A percentile compares a stretch with the other conserved stretches of the same genome.
These are phyloP conservation scores for Acrobasis repandana DNA, from an alignment of 2,888 invertebrate genomes.

Conservation along the genomic window DNA sequence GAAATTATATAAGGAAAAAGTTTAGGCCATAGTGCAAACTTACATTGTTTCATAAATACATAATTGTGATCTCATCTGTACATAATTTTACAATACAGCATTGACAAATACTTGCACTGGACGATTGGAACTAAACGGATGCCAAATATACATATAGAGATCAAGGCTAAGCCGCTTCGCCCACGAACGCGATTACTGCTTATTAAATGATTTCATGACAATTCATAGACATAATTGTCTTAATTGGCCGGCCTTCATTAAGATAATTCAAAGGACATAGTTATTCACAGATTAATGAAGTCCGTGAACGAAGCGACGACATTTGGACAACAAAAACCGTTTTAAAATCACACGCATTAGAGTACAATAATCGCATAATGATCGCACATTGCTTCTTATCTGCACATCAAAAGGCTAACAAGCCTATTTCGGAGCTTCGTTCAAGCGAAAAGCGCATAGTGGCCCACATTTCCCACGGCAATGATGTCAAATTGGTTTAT, in stretches of 20 bases:
- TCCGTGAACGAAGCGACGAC: background rate
- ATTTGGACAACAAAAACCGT: background rate
- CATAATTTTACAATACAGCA: background rate
- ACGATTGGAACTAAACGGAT: slow-evolving; percentile 16
- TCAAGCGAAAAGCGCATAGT: slow-evolving; percentile 32
- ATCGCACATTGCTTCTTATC: slow-evolving; percentile 22
- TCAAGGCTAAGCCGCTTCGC: slow-evolving; percentile 57
- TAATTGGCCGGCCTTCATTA: slow-evolving; percentile 51
- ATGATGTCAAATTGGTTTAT: slow-evolving; percentile 75
- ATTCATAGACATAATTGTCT: slow-evolving; percentile 49
- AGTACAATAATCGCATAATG: slow-evolving; percentile 16
- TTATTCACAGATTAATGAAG: background rate
- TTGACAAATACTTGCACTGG: slow-evolving; percentile 3
- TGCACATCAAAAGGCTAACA: slow-evolving; percentile 23
- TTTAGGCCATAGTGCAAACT: background rate
- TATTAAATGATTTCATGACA: slow-evolving; percentile 62
- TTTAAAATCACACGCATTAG: slow-evolving; percentile 4
- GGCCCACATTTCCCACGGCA: slow-evolving; percentile 71
- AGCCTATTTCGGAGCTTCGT: slow-evolving; percentile 27
- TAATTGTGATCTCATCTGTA: background rate
- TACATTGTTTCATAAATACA: background rate
- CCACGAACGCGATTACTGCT: slow-evolving; percentile 52
- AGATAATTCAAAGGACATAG: slow-evolving; percentile 35
- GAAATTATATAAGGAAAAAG: too few species aligned
- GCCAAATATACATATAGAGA: slow-evolving; percentile 32